Conservation (phyloP, 1,140 invertebrate species). For the Diabrotica virgifera region DNA sequence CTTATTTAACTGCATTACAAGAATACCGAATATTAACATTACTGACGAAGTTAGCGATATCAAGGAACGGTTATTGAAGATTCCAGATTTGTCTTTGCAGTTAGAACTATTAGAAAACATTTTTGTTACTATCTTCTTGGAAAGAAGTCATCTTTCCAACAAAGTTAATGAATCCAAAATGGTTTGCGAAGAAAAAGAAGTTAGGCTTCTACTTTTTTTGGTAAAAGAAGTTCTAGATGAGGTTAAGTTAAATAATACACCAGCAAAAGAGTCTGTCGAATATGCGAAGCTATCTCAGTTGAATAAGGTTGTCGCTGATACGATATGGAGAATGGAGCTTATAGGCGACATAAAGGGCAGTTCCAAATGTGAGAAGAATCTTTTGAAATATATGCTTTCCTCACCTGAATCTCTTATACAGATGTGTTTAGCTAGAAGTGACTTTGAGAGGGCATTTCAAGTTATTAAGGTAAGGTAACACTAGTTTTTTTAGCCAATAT, state of each 20-base stretch:
- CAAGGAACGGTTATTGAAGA: slow-evolving; percentile 29
- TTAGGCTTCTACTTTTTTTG: slow-evolving; percentile 37
- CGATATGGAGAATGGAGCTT: slow-evolving; percentile 42
- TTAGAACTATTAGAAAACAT: slow-evolving; percentile 43
- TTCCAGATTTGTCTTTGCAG: slow-evolving; percentile 32
- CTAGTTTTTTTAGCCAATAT: not conserved
- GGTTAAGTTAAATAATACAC: slow-evolving; percentile 33
- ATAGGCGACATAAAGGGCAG: slow-evolving; percentile 29
- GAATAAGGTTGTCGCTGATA: slow-evolving; percentile 39
- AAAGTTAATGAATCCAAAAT: slow-evolving; percentile 24
- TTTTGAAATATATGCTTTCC: slow-evolving; percentile 44
- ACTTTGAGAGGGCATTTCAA: slow-evolving; percentile 42
- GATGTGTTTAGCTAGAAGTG: slow-evolving; percentile 39
- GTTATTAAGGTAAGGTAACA: slow-evolving; percentile 43
- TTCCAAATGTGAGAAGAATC: slow-evolving; percentile 28
- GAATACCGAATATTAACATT: slow-evolving; percentile 25
- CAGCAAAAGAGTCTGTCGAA: slow-evolving; percentile 28
- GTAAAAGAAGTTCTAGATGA: slow-evolving; percentile 36
- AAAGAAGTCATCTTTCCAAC: slow-evolving; percentile 25
- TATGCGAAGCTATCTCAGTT: slow-evolving; percentile 33
- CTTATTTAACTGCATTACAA: slow-evolving; percentile 29
- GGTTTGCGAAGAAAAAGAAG: slow-evolving; percentile 37
- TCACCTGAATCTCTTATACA: slow-evolving; percentile 42
- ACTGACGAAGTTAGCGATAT: slow-evolving; percentile 28
- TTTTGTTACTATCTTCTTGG: slow-evolving; percentile 38